Base-by-base conservation (phyloP, 2,113 vertebrate species). In the Cranoglanis bouderius region DNA sequence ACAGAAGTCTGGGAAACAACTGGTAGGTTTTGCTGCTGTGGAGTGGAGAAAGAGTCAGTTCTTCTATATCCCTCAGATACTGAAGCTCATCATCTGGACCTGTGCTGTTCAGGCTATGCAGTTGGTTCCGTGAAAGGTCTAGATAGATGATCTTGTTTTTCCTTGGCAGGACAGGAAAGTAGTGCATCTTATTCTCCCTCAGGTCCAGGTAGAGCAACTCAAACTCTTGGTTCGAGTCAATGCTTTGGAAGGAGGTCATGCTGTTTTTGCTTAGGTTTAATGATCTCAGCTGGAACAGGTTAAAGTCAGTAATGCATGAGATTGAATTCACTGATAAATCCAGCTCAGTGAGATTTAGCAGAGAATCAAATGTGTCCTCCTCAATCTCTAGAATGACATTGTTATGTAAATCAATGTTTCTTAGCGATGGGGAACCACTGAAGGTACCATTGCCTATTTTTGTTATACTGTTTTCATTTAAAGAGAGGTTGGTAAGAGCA, bases 331-430 rank as follows among this genome's bases (percentile, higher is more conserved):
- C 96, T 88, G 98, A 98, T 87, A 99, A 94, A 55, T 98, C 97
- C 2, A 99, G 97, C 78, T 96, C 96, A 5, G 94, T 94, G 85
- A 99, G 96, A 83, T 82, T 89, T 35, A 81, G 43, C 59, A 99
- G 90, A 0, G 92, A 91, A 63, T 98, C 97, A 40, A 99, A 98
- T 29, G 98, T 95, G 0, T 98, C 98, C 1, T 96, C 97, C 91
- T 99, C 96, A 6, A 99, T 99, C 91, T 99, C 97, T 94, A 99
- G 92, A 75, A 99, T 97, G 90, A 99, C 96, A 0, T 99, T 99
- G 53, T 97, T 98, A 84, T 97, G 97, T 4, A 99, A 96, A 91
- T 96, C 96, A 82, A 99, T 92, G 77, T 91, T 96, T 75, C 91
- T 94, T 13, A 99, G 88, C 0, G 1, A 92, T 0, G 92, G 93